These are phyloP conservation scores for Microcebus lehilahytsara DNA, from an alignment of 2,113 vertebrate species.

Conservation along the genomic window DNA sequence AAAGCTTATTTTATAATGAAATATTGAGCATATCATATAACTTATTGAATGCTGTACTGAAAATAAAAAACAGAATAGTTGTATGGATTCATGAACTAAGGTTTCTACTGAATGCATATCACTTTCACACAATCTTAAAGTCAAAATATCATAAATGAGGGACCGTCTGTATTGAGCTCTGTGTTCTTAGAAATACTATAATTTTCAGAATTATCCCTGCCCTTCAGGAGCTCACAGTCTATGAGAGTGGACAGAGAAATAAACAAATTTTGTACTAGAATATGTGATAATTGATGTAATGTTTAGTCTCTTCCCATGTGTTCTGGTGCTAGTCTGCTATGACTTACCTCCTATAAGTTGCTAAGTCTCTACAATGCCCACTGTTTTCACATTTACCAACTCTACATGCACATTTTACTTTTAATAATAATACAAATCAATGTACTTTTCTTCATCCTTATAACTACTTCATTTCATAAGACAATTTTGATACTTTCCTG, in stretches of 20 bases:
- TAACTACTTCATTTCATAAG: not conserved
- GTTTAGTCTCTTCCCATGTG: not conserved
- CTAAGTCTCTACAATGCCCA: not conserved
- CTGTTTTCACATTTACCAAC: not conserved
- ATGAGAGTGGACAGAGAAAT: not conserved
- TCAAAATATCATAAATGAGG: not conserved
- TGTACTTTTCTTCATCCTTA: not conserved
- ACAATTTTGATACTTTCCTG: not conserved
- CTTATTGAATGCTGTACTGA: not conserved
- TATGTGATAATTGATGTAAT: not conserved
- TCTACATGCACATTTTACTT: not conserved
- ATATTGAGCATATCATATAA: not conserved
- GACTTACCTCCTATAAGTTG: not conserved
- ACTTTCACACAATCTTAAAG: not conserved
- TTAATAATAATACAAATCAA: not conserved
- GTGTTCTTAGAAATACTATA: not conserved
- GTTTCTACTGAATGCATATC: not conserved
- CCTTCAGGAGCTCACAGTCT: not conserved
- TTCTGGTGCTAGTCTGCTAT: not conserved
- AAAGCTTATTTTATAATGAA: not conserved
- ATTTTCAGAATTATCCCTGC: not conserved
- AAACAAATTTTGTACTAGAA: not conserved
- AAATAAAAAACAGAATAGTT: not conserved
- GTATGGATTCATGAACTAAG: not conserved
- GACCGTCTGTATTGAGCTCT: not conserved